Conservation (phyloP, 2,888 invertebrate species). For the Microplitis deprimator region DNA sequence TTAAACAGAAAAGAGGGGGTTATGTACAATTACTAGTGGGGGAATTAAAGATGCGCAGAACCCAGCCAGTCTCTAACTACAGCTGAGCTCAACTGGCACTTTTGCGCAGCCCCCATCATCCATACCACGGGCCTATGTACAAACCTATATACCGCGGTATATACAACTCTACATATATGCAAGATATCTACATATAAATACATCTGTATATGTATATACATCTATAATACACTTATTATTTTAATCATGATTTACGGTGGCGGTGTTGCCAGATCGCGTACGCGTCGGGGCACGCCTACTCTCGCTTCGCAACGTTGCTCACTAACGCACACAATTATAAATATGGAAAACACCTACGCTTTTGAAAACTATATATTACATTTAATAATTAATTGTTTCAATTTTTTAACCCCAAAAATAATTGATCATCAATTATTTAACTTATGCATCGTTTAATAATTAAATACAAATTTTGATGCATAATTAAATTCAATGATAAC, state of each 20-base stretch:
- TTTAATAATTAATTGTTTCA: neutral
- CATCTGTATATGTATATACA: conserved; percentile 46
- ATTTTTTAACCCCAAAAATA: too few relatives aligned
- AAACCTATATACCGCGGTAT: conserved; percentile 55
- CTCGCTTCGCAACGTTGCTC: conserved; percentile 51
- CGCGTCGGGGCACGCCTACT: conserved; percentile 63
- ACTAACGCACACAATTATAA: conserved; percentile 49
- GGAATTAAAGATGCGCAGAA: conserved; percentile 67
- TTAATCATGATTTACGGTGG: conserved; percentile 70
- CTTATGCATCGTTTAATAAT: too few relatives aligned
- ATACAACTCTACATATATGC: neutral
- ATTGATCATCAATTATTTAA: too few relatives aligned
- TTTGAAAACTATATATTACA: conserved; percentile 15
- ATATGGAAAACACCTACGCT: conserved; percentile 29
- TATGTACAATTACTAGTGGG: conserved; percentile 50
- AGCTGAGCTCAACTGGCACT: conserved; percentile 41
- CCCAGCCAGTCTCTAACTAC: conserved; percentile 51
- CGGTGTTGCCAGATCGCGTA: conserved; percentile 64
- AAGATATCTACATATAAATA: too few relatives aligned
- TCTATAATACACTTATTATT: conserved; percentile 69
- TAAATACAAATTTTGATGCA: too few relatives aligned
- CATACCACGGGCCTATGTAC: conserved; percentile 43
- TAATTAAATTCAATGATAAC: too few relatives aligned
- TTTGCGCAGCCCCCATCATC: conserved; percentile 62
- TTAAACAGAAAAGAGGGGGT: conserved; percentile 51